Evolutionary conservation across 2,888 invertebrate species (phyloP).

Genomic region (Epicampocera succincta): DNA sequence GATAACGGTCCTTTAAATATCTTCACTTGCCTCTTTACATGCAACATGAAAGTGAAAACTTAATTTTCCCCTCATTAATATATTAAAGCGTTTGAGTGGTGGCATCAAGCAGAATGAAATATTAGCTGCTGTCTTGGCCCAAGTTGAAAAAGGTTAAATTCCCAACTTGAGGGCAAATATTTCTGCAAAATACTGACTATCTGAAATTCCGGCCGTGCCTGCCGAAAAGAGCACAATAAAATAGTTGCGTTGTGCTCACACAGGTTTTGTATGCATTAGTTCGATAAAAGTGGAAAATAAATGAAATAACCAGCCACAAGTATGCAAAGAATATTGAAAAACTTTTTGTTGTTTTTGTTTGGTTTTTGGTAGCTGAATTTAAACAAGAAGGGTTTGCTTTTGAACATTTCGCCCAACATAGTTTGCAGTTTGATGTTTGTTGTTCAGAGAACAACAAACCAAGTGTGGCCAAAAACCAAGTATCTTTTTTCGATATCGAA

Average conservation of each 20-base stretch:
- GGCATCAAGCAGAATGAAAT: constrained; percentile 78
- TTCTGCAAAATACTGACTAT: constrained; percentile 43
- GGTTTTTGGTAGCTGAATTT: not conserved
- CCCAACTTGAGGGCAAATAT: constrained; percentile 60
- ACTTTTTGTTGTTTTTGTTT: constrained; percentile 5
- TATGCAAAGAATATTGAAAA: constrained; percentile 4
- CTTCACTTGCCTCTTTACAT: not conserved
- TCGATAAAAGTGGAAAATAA: not conserved
- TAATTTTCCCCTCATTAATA: constrained; percentile 80
- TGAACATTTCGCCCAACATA: not conserved
- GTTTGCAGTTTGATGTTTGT: not conserved
- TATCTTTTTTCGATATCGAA: no score
- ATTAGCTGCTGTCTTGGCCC: constrained; percentile 71
- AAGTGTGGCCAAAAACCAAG: not conserved
- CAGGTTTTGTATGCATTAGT: constrained; percentile 1
- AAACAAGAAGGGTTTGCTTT: constrained; percentile 23
- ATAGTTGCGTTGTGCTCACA: constrained; percentile 6
- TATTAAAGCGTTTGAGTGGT: constrained; percentile 74
- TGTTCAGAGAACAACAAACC: no score
- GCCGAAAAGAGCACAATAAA: constrained; percentile 34
- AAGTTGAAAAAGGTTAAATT: constrained; percentile 66
- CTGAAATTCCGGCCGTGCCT: constrained; percentile 50
- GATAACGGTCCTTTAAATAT: not conserved
- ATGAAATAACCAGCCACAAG: constrained; percentile 7
- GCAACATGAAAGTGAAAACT: constrained; percentile 72